Evolutionary conservation across 2,888 invertebrate species (phyloP), one percentile per base, ranked within the genome.

Genomic region (Plagodis pulveraria): DNA sequence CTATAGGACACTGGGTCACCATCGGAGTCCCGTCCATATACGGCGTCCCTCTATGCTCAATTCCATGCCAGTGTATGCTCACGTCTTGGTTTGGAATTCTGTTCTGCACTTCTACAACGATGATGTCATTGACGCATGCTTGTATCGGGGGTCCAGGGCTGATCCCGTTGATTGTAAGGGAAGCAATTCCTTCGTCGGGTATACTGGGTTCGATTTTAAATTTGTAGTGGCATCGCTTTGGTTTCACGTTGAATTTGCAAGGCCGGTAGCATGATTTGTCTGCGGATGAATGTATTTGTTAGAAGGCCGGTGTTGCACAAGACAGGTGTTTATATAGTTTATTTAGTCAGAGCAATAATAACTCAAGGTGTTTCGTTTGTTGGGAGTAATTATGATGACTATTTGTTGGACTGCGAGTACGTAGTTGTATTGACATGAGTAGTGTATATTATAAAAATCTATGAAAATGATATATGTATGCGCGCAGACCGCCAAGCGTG

Each of bases 61-160:
- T 58, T 0, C 97, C 97, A 74, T 96, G 95, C 96, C 97, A 97
- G 78, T 97, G 97, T 8, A 97, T 89, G 6, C 95, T 93, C 0
- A 95, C 82, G 50, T 95, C 95, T 74, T 95, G 94, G 34, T 95
- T 95, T 0, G 95, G 94, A 54, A 97, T 87, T 71, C 93, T 94
- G 75, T 97, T 97, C 50, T 93, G 89, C 0, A 97, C 95, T 78
- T 96, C 96, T 0, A 96, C 95, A 0, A 96, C 92, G 4, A 97
- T 87, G 40, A 95, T 94, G 74, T 97, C 97, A 71, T 96, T 95
- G 49, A 95, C 93, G 75, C 96, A 96, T 4, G 95, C 95, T 79
- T 95, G 92, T 38, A 94, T 93, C 0, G 93, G 69, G 4, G 94
- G 94, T 5, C 94, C 94, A 6, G 93, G 93, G 2, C 81, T 77